Evolutionary conservation across 2,888 invertebrate species (phyloP).

Genomic region (Flabesymbios commensalis): DNA sequence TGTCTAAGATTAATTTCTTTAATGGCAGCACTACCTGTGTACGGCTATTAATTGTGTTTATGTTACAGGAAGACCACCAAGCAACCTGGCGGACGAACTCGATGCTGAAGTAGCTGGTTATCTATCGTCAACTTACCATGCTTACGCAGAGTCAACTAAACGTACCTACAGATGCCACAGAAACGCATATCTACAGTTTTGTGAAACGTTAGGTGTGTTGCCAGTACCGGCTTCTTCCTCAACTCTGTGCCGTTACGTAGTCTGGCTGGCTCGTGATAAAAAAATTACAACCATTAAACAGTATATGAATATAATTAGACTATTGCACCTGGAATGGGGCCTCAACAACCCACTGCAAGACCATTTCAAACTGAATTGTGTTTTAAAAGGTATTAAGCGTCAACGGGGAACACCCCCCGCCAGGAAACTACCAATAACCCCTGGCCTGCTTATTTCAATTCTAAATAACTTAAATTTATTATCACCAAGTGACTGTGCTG

Average conservation of each 20-base stretch:
- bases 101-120: too few relatives aligned
- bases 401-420: neutral
- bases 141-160: neutral
- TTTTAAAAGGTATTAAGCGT: neutral
- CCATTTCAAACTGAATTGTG: neutral
- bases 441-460: neutral
- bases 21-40: too few relatives aligned
- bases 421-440: slow-evolving; percentile 5
- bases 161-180: neutral
- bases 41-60: too few relatives aligned
- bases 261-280: neutral
- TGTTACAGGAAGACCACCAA: too few relatives aligned
- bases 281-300: neutral
- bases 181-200: slow-evolving; percentile 3
- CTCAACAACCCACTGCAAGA: neutral
- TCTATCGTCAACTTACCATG: too few relatives aligned
- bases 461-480: neutral
- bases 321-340: neutral
- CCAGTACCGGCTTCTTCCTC: neutral
- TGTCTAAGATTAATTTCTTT: too few relatives aligned
- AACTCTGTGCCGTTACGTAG: neutral
- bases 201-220: neutral
- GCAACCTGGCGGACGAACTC: too few relatives aligned
- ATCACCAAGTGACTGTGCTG: neutral
- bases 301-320: slow-evolving; percentile 1